Evolutionary conservation across 2,113 vertebrate genomes (phyloP), one percentile per base, ranked within the genome.

Genomic region (Carlito syrichta): DNA sequence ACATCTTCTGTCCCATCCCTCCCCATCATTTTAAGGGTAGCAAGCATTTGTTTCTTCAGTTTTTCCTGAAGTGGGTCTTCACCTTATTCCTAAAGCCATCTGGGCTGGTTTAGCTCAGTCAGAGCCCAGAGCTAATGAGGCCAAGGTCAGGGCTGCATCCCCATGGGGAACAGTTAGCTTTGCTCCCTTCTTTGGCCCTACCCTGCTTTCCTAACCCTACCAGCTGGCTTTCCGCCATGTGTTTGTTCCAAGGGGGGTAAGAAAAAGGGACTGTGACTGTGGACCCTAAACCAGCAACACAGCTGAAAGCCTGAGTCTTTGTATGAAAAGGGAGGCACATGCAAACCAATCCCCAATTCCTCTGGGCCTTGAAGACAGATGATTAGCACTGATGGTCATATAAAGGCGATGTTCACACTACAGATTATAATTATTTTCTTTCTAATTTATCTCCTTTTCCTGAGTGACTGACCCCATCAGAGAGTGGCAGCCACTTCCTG

Each of bases 401-500:
- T 85, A 89, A 77, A 81, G 52, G 71, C 56, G 30, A 58, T 16
- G 25, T 81, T 92, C 69, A 38, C 63, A 84, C 43, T 48, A 45
- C 38, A 82, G 40, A 71, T 54, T 91, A 79, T 54, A 68, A 71
- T 87, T 94, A 76, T 89, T 81, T 93, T 81, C 32, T 91, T 97
- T 86, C 32, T 62, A 92, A 85, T 82, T 45, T 86, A 82, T 78
- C 40, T 54, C 56, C 43, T 74, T 98, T 97, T 98, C 74, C 91
- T 96, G 85, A 92, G 76, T 97, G 97, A 94, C 43, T 91, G 91
- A 89, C 92, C 87, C 85, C 14, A 23, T 98, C 95, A 84, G 94
- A 98, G 74, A 96, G 93, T 60, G 93, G 88, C 96, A 97, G 95
- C 73, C 94, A 91, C 94, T 95, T 98, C 94, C 92, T 89, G 84